Evolutionary conservation across 2,888 invertebrate species (phyloP).

Genomic region (Brenthis hecate): DNA sequence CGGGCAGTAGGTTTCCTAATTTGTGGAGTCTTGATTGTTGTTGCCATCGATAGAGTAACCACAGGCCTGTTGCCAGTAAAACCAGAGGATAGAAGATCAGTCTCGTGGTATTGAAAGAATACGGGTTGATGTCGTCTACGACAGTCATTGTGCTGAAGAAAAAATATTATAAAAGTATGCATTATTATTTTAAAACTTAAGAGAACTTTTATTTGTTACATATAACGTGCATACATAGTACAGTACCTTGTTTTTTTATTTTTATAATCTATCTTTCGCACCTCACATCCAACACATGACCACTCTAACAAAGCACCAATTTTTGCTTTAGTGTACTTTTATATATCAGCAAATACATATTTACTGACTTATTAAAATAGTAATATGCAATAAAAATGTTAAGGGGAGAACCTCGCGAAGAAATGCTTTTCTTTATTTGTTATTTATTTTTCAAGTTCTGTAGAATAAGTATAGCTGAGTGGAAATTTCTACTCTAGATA

Average conservation of each 20-base stretch:
- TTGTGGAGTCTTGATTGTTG: slow-evolving; percentile 77
- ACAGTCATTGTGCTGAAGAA: slow-evolving; percentile 51
- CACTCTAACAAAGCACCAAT: slow-evolving; percentile 10
- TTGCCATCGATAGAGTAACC: slow-evolving; percentile 73
- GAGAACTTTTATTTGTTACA: too few relatives aligned
- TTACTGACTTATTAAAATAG: not conserved
- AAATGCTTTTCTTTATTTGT: not conserved
- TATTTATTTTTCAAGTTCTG: too few relatives aligned
- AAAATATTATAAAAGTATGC: slow-evolving; percentile 7
- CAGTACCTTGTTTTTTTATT: slow-evolving; percentile 4
- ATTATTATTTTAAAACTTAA: not conserved
- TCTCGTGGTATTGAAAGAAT: slow-evolving; percentile 44
- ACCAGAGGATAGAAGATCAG: slow-evolving; percentile 61
- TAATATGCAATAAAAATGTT: slow-evolving; percentile 25
- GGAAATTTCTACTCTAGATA: too few relatives aligned
- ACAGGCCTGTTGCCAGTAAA: slow-evolving; percentile 54
- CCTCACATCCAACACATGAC: not conserved
- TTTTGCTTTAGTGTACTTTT: not conserved
- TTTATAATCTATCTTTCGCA: slow-evolving; percentile 5
- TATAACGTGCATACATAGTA: not conserved
- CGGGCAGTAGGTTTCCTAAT: slow-evolving; percentile 86
- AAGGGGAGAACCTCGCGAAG: slow-evolving; percentile 15
- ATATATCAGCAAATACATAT: slow-evolving; percentile 7
- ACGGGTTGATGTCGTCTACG: slow-evolving; percentile 42
- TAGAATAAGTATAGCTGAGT: too few relatives aligned